Conservation (phyloP, 2,797 vertebrate genomes). For the Acestrorhynchus altus region DNA sequence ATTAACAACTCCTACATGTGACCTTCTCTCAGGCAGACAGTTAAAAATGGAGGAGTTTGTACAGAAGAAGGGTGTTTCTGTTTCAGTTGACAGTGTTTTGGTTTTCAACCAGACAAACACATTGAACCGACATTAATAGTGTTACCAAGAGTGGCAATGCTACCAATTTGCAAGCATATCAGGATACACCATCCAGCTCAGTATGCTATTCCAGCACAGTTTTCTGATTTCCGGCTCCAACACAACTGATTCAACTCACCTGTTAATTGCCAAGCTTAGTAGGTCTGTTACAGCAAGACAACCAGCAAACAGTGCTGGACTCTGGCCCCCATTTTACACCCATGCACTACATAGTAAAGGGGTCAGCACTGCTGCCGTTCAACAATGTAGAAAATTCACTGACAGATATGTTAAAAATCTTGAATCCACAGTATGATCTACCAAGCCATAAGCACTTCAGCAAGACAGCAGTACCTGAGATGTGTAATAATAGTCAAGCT, state of each 20-base stretch:
- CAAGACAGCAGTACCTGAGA: not conserved
- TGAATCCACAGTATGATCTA: too few relatives aligned
- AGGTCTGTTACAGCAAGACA: not conserved
- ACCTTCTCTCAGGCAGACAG: too few relatives aligned
- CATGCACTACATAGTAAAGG: not conserved
- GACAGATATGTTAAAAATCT: not conserved
- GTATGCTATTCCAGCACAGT: not conserved
- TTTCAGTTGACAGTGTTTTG: not conserved
- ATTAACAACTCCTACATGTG: too few relatives aligned
- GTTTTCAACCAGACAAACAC: not conserved
- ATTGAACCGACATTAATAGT: not conserved
- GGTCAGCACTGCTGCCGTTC: slow-evolving; percentile 8
- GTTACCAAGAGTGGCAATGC: too few relatives aligned
- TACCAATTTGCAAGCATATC: not conserved
- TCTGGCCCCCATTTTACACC: too few relatives aligned
- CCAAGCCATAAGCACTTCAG: not conserved
- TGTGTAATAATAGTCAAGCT: too few relatives aligned
- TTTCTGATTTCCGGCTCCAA: too few relatives aligned
- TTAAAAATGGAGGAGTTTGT: not conserved
- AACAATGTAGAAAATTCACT: slow-evolving; percentile 4
- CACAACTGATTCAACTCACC: too few relatives aligned
- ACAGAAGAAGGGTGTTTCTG: not conserved
- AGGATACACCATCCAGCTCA: not conserved
- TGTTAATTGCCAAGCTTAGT: too few relatives aligned
- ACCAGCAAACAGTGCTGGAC: too few relatives aligned